Evolutionary conservation across 2,888 invertebrate genomes (phyloP), one percentile per base, ranked within the genome.

Genomic region (Alentia gelatinosa): DNA sequence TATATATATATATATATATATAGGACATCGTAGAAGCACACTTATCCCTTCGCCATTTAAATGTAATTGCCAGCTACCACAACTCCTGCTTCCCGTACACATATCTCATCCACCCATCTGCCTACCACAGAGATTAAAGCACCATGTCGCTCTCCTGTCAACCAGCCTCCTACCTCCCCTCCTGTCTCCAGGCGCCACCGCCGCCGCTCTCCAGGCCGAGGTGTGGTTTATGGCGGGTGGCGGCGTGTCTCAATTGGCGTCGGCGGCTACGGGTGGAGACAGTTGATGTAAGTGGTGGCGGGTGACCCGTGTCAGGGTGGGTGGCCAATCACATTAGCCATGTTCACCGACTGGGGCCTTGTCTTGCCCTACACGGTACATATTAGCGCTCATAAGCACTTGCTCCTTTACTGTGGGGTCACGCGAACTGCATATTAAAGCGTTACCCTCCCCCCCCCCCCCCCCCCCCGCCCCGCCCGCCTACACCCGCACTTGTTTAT

Each of bases 301-400:
- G 63, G n/a, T 12, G 30, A 68, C 30, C 68, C 68, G 30, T 68
- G 68, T 68, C 68, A 68, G 12, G 30, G 30, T 68, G 26, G 1
- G 4, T 15, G 68, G 30, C 30, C 68, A 30, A 68, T 68, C 33
- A 30, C 33, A 68, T 68, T 68, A 68, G 68, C 68, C 68, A 30
- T 68, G 68, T 68, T 33, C 30, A 68, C 68, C 30, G 1, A 30
- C 15, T 26, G 33, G 68, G 68, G 12, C 68, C 26, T 68, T 33
- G 68, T 68, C 68, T 68, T 26, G 68, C 30, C 33, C 4, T 30
- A 30, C 26, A 68, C 26, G 30, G 68, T 30, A 68, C 68, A 68
- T 68, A 68, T 68, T 68, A 68, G 68, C 68, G 30, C 68, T 33
- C 68, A 68, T 68, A 68, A 68, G 68, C 68, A 68, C 68, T 68